phyloP scores from a whole-genome alignment of 2,888 invertebrate genomes.

The Yponomeuta malinellus region DNA sequence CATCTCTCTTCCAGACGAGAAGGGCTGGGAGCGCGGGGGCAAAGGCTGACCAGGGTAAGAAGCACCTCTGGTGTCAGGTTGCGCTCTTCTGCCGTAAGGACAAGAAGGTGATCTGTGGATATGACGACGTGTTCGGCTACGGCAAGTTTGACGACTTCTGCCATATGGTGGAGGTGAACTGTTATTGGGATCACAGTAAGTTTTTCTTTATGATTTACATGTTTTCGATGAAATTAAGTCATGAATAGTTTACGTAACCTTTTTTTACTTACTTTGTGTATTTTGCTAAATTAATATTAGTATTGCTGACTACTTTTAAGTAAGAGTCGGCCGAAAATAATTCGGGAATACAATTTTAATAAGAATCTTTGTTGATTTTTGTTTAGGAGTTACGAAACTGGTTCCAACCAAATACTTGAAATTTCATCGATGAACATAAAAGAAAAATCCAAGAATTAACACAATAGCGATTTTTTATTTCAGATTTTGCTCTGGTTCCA shows the following conservation, averaged over 20 bases:
- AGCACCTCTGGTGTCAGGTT: conserved; percentile 42
- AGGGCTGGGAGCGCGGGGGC: conserved; percentile 17
- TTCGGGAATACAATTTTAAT: no score
- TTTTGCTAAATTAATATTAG: no score
- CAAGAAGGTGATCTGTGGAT: conserved; percentile 41
- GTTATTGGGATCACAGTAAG: conserved; percentile 57
- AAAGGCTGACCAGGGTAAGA: conserved; percentile 18
- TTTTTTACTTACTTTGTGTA: no score
- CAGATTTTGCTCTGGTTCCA: neutral
- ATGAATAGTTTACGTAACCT: no score
- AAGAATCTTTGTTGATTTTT: no score
- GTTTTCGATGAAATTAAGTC: no score
- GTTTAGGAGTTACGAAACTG: no score
- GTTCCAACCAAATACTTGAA: no score
- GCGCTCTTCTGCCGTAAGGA: conserved; percentile 40
- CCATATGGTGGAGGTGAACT: conserved; percentile 55
- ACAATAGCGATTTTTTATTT: neutral
- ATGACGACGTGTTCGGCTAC: conserved; percentile 49
- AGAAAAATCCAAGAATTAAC: neutral
- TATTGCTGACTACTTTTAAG: neutral
- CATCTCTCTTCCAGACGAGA: neutral
- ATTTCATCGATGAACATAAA: neutral
- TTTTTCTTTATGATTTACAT: conserved; percentile 18
- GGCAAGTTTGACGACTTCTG: conserved; percentile 53
- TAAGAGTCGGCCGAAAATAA: no score